These are phyloP conservation scores for Notamacropus eugenii DNA, from an alignment of 2,797 vertebrate genomes.

Conservation along the genomic window DNA sequence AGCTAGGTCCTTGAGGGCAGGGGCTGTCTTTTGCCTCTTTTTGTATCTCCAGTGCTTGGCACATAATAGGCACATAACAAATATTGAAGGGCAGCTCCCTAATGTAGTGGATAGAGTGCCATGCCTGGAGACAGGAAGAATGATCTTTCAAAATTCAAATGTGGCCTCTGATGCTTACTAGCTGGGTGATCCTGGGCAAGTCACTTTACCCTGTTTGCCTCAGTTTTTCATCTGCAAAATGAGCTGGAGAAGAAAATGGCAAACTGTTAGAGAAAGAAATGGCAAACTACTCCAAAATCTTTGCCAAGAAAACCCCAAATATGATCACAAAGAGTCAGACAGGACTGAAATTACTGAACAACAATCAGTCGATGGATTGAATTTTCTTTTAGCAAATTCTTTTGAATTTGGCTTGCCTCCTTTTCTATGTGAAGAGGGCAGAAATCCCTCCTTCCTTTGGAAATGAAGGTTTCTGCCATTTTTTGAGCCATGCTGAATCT, in stretches of 20 bases:
- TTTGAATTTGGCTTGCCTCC: not conserved
- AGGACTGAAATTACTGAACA: too few relatives aligned
- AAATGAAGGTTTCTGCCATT: not conserved
- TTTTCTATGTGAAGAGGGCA: not conserved
- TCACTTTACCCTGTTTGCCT: too few relatives aligned
- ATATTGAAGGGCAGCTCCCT: not conserved
- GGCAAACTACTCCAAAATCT: too few relatives aligned
- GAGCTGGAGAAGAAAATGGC: too few relatives aligned
- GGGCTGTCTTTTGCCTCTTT: not conserved
- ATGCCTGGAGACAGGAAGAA: not conserved
- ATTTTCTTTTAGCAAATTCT: not conserved
- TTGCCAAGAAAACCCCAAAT: too few relatives aligned
- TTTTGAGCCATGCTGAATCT: not conserved
- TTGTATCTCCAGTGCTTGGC: not conserved
- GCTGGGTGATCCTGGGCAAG: not conserved
- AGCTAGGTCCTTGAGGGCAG: not conserved
- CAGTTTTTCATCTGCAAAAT: too few relatives aligned
- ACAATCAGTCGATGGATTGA: not conserved
- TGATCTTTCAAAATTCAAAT: not conserved
- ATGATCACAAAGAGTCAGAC: too few relatives aligned
- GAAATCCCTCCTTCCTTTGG: not conserved
- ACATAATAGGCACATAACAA: not conserved
- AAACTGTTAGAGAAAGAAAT: too few relatives aligned
- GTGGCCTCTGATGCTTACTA: not conserved
- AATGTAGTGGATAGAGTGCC: not conserved